Evolutionary conservation across 2,888 invertebrate genomes (phyloP), one percentile per base, ranked within the genome.

Genomic region (Watsonalla binaria): DNA sequence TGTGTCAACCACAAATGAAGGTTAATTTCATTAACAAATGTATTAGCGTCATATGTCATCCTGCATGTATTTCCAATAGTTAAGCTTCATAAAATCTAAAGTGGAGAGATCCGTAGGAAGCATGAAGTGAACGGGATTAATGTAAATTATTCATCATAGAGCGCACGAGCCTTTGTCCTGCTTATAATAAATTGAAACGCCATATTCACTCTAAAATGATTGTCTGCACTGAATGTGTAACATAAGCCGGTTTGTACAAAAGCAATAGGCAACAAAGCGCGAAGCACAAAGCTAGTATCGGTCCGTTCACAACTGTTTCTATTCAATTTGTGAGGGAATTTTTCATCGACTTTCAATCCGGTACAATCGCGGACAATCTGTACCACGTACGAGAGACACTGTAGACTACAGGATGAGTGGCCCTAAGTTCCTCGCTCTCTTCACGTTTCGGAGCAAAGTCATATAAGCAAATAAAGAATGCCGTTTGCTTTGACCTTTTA

Each of bases 291-390:
- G 72, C 71, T 70, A 60, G 66, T 66, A 72, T 70, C 68, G 70
- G 70, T 69, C 72, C 63, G 61, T 68, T 65, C 66, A 60, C 68
- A 74, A 78, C 71, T 72, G 71, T 76, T 80, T 77, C 77, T 78
- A 78, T 84, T 81, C 82, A 81, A 83, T 83, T 82, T 80, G 68
- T 72, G 70, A 77, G 63, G 72, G 76, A 76, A 82, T 82, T 82
- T 83, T 84, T 82, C 81, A 82, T 80, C 76, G 76, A 76, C 72
- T 79, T 76, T 80, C 80, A 80, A 82, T 80, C 77, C 80, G 57
- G 57, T 72, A 73, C 74, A 76, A 75, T 78, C 72, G 70, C 61
- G 68, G 60, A 63, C 64, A 57, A 61, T 54, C 61, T 67, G 65
- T 65, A 58, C 65, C 66, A 42, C 42, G 11, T 5, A 5, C 5